These are phyloP conservation scores for Malurus elegans DNA, from an alignment of 2,113 vertebrate species.

Conservation along the genomic window DNA sequence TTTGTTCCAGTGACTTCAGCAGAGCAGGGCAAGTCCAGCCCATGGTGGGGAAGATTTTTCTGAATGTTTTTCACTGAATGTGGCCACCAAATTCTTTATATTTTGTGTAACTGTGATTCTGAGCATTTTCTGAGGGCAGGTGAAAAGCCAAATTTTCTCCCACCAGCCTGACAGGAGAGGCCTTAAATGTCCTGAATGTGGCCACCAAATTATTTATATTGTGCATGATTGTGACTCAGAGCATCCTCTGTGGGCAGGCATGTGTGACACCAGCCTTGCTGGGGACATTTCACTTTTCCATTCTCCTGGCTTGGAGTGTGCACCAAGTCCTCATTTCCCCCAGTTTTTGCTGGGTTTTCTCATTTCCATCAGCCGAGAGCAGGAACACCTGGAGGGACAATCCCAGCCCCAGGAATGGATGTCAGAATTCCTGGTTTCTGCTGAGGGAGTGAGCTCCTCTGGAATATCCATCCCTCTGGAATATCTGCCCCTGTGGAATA, in stretches of 20 bases:
- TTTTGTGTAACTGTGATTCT: too few relatives aligned
- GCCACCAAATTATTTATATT: background rate
- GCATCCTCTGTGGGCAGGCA: background rate
- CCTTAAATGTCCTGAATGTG: background rate
- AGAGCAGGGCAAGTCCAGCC: background rate
- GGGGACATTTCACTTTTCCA: background rate
- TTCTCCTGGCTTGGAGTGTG: background rate
- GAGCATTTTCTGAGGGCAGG: too few relatives aligned
- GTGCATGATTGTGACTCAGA: background rate
- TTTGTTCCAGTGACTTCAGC: constrained; percentile 49
- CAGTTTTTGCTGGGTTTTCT: background rate
- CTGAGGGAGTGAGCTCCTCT: background rate
- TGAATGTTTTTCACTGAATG: too few relatives aligned
- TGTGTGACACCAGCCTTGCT: background rate
- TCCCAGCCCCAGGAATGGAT: background rate
- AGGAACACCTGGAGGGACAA: background rate
- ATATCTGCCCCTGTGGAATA: too few relatives aligned
- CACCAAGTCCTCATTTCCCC: background rate
- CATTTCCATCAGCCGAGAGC: background rate
- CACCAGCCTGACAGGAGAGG: background rate
- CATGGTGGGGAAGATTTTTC: background rate
- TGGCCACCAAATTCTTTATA: too few relatives aligned
- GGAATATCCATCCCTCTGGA: background rate
- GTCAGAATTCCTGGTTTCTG: background rate
- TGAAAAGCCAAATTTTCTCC: background rate